Base-by-base conservation (phyloP, 2,113 vertebrate species). In the Myrmophylax atrothorax region DNA sequence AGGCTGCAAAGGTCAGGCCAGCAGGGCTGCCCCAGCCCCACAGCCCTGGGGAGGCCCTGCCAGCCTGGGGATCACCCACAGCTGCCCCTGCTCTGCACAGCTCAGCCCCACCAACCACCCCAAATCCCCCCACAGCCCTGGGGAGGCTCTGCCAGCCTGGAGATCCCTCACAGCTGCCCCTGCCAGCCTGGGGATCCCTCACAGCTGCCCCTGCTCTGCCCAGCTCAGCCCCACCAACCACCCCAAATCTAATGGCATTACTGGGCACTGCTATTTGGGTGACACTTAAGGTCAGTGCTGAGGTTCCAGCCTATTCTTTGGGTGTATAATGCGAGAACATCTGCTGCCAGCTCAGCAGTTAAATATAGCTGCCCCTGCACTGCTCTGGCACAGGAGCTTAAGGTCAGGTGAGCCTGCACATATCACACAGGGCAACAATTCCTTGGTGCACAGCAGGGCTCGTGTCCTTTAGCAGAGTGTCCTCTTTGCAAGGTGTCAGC, bases 381-480 rank as follows among this genome's bases (percentile, higher is more conserved):
- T 72, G 82, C 84, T n/a, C 86, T 96, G 97, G 96, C 92, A 95
- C 4, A 87, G 80, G 3, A 90, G 69, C 69, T 94, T 92, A 82
- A 91, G 90, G 93, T 97, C 97, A 97, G 97, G 96, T 97, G 96
- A 97, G 97, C 67, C 47, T 2, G 52, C 3, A 35, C 12, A 3
- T 35, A 73, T 80, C 24, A 8, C 4, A 68, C 55, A 82, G 93
- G 79, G 89, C 50, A 93, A 84, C 79, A 9, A 28, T 64, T 62
- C 56, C 62, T 84, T 49, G 88, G 72, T 75, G 59, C 72, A 46
- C 5, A 35, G 80, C 53, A 93, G 87, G 69, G 56, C 93, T 78
- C 19, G 4, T n/a, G 91, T 72, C 92, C 86, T 93, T 93, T 60
- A 82, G 28, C 62, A 84, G 46, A 47, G 76, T 23, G 16, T 63